A percentile compares a stretch with the other conserved stretches of the same genome.
Conservation (phyloP, 1,140 invertebrate species). For the Meloidogyne floridensis region DNA sequence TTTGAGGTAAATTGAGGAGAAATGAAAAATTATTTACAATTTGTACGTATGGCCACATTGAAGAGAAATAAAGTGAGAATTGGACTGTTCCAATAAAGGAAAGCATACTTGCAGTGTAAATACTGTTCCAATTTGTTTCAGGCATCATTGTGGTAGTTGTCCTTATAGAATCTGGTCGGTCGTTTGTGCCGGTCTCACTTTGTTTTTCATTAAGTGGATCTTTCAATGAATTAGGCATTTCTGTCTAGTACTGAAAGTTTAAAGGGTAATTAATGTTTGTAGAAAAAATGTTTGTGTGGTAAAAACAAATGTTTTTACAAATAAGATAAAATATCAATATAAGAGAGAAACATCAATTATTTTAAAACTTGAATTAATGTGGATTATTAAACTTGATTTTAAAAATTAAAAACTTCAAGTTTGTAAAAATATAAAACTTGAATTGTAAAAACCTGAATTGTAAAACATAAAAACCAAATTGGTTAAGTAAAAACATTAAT, state of each 20-base stretch:
- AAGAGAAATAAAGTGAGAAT: constrained; percentile 51
- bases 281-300: too few relatives aligned
- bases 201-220: not conserved
- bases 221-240: not conserved
- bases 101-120: constrained; percentile 45
- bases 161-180: not conserved
- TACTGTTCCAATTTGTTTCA: constrained; percentile 47
- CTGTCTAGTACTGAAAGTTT: not conserved
- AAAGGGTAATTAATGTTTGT: not conserved
- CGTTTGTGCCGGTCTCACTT: not conserved
- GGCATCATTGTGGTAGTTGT: not conserved
- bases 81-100: constrained; percentile 56
- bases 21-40: constrained; percentile 34
- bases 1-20: not conserved
- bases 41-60: constrained; percentile 46
- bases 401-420: too few relatives aligned
- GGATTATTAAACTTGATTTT: too few relatives aligned
- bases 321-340: too few relatives aligned
- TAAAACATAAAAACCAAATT: not conserved
- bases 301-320: too few relatives aligned
- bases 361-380: too few relatives aligned
- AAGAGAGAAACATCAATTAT: too few relatives aligned
- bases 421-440: too few relatives aligned
- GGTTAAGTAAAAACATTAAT: too few relatives aligned
- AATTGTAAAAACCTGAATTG: not conserved